A percentile compares a stretch with the other conserved stretches of the same genome.
phyloP scores from a whole-genome alignment of 2,888 invertebrate genomes.

The Drosophila pseudotalamancana region DNA sequence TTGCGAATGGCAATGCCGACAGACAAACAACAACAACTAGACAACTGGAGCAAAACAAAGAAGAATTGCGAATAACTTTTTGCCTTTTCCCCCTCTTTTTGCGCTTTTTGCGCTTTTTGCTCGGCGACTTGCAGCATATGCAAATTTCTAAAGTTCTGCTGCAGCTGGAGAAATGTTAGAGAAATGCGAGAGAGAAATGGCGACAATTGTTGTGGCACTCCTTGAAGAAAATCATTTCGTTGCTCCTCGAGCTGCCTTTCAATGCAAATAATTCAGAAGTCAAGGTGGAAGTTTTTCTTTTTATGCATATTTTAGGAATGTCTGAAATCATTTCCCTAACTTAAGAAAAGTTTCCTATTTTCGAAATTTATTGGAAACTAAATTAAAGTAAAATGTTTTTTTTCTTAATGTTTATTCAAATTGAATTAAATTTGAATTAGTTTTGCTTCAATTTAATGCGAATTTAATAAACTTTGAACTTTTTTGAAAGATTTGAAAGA shows the following conservation, averaged over 20 bases:
- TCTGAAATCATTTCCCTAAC: constrained; percentile 27
- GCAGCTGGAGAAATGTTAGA: constrained; percentile 38
- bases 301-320: constrained; percentile 21
- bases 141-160: constrained; percentile 55
- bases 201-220: constrained; percentile 50
- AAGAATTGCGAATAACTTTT: constrained; percentile 52
- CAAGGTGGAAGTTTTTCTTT: constrained; percentile 44
- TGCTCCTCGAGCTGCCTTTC: constrained; percentile 40
- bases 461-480: too few species aligned
- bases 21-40: constrained; percentile 30
- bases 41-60: constrained; percentile 58
- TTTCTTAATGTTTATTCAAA: not conserved
- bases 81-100: constrained; percentile 28
- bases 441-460: not conserved
- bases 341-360: not conserved
- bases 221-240: constrained; percentile 44
- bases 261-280: constrained; percentile 47
- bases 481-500: not conserved
- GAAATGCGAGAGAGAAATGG: constrained; percentile 28
- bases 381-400: not conserved
- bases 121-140: constrained; percentile 70
- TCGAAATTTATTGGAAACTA: not conserved
- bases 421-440: not conserved
- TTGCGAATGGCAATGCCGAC: constrained; percentile 54
- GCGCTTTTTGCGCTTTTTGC: too few species aligned